Evolutionary conservation across 2,888 invertebrate species (phyloP), one percentile per base, ranked within the genome.

Genomic region (Drosophila setosimentum): DNA sequence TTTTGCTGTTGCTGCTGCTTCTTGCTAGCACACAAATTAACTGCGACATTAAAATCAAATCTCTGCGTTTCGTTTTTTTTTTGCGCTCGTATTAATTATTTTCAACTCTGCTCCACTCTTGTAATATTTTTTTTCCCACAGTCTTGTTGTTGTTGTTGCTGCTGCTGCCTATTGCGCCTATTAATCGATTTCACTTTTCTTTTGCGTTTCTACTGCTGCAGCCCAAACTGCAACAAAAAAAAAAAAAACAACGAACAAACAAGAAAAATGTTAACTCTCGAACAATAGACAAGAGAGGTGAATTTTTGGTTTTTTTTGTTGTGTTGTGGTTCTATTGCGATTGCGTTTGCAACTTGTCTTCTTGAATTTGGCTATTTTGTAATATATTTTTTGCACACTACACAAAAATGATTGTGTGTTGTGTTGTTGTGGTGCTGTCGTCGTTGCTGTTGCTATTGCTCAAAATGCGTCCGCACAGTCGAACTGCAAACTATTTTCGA

Each of bases 21-120:
- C 65, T 69, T 74, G 67, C 74, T 73, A 76, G 81, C 81, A 83
- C 74, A 86, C 84, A 87, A 87, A 87, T 78, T 87, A 89, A 87
- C 87, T 87, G 87, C 87, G 87, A 87, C 89, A 87, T 78, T 78
- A 78, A 78, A 69, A 51, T 87, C 71, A 86, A 86, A 70, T 87
- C 76, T 83, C 65, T 71, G 72, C 72, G 35, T 61, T 68, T 74
- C 78, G 60, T 72, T 58, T 35, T 78, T 59, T 57, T 45, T 60
- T 55, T 16, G 54, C 18, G 37, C n/a, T 24, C 27, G 27, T 54
- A 49, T 67, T 30, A 42, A 40, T 75, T 42, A 58, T 32, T 59
- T 68, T 63, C 21, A 57, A 63, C 59, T 62, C 32, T 42, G 30
- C 29, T 68, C 32, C 57, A 54, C 67, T 68, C 68, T 61, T 64